Conservation (phyloP, 2,888 invertebrate species). For the Diachrysia chrysitis region DNA sequence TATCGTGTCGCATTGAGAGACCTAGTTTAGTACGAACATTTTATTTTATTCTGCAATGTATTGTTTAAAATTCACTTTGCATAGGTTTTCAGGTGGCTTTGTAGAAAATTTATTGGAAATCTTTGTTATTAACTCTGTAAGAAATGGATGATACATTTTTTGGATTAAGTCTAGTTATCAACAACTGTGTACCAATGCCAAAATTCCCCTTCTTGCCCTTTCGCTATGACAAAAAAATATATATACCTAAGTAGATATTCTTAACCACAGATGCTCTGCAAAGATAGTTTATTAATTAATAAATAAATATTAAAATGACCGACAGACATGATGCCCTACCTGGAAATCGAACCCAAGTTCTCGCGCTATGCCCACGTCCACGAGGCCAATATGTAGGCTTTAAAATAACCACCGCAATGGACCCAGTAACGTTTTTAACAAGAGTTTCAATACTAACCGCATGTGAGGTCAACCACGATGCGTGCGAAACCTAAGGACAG, state of each 20-base stretch:
- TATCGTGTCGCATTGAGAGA: slow-evolving; percentile 53
- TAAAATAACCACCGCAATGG: neutral
- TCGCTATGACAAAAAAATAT: too few species aligned
- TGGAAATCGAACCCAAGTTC: neutral
- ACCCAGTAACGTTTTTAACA: slow-evolving; percentile 5
- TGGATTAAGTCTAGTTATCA: neutral
- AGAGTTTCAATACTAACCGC: neutral
- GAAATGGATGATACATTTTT: neutral
- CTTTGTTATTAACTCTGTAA: neutral
- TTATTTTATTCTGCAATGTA: slow-evolving; percentile 41
- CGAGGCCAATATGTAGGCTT: neutral
- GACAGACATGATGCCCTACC: too few species aligned
- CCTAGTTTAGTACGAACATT: slow-evolving; percentile 44
- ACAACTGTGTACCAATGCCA: too few species aligned
- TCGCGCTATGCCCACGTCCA: neutral
- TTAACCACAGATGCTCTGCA: too few species aligned
- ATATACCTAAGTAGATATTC: too few species aligned
- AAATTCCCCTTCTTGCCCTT: too few species aligned
- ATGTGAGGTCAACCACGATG: neutral
- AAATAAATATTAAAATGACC: too few species aligned
- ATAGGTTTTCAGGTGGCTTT: slow-evolving; percentile 30
- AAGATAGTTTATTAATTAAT: too few species aligned
- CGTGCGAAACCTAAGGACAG: neutral
- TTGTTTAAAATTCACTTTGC: slow-evolving; percentile 37
- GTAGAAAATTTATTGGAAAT: slow-evolving; percentile 25